Base-by-base conservation (phyloP, 2,888 invertebrate species). In the Gastracanthus pulcherrimus region DNA sequence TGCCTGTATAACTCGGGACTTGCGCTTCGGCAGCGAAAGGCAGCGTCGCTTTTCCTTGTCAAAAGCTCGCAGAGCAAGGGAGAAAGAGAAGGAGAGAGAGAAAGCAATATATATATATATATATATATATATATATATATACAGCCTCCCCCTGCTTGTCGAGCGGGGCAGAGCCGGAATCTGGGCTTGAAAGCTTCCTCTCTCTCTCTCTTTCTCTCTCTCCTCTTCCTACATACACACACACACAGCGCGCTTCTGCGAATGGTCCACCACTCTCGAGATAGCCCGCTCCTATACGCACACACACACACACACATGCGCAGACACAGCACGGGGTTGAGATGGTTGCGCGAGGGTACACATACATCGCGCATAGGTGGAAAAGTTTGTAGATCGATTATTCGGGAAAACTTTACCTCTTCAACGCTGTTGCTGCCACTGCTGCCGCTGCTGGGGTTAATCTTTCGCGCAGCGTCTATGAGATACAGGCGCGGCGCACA, bases 331-430 rank as follows among this genome's bases (percentile, higher is more conserved):
- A n/a, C n/a, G n/a, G n/a, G n/a, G n/a, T n/a, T n/a, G n/a, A n/a
- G n/a, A n/a, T n/a, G n/a, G n/a, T n/a, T n/a, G n/a, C n/a, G n/a
- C n/a, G n/a, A n/a, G n/a, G n/a, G n/a, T n/a, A n/a, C n/a, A n/a
- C n/a, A n/a, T n/a, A n/a, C n/a, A n/a, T n/a, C n/a, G n/a, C 55
- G 23, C 55, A 29, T 9, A 45, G 31, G 45, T 34, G 64, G 23
- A 34, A 64, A 62, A 48, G 34, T 75, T 64, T 19, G 19, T 45
- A 64, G 64, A 75, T 64, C 64, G 66, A 76, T 76, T 66, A 38
- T 64, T 38, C 55, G 66, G 62, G 34, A 62, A 60, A 62, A 62
- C 36, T 62, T 34, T 62, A 45, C 16, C 13, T 36, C 36, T 31
- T 62, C 60, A n/a, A 62, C 36, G 31, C 6, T 62, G n/a, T n/a